Evolutionary conservation across 2,888 invertebrate genomes (phyloP).

Genomic region (Xanthorhoe spadicearia): DNA sequence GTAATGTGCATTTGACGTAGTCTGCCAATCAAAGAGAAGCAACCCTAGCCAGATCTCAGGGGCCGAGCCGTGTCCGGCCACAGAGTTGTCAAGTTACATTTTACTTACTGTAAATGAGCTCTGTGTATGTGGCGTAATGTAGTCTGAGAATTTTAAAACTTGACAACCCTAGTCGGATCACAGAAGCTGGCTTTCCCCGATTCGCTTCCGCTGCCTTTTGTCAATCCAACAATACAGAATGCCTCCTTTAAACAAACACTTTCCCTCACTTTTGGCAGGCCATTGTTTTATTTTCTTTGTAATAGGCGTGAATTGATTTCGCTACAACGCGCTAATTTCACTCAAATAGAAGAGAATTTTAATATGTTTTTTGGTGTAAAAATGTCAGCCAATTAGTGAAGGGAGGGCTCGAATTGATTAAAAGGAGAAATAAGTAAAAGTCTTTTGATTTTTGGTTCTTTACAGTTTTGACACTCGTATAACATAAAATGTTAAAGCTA

Average conservation of each 20-base stretch:
- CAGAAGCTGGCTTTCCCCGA: slow-evolving; percentile 68
- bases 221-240: slow-evolving; percentile 56
- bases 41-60: too few relatives aligned
- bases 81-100: too few relatives aligned
- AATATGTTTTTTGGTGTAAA: neutral
- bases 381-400: neutral
- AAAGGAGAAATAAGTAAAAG: slow-evolving; percentile 22
- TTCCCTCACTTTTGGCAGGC: slow-evolving; percentile 42
- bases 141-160: neutral
- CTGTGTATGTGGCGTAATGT: too few relatives aligned
- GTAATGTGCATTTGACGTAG: too few relatives aligned
- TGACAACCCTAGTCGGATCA: slow-evolving; percentile 41
- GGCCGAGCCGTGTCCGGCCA: too few relatives aligned
- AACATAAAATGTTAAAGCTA: too few relatives aligned
- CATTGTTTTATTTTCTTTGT: slow-evolving; percentile 42
- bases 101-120: too few relatives aligned
- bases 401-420: slow-evolving; percentile 44
- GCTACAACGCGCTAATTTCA: slow-evolving; percentile 24
- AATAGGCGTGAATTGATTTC: slow-evolving; percentile 17
- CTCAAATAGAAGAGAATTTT: slow-evolving; percentile 11
- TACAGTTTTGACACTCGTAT: too few relatives aligned
- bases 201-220: slow-evolving; percentile 62
- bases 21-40: too few relatives aligned
- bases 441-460: neutral
- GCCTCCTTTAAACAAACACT: slow-evolving; percentile 42